Percentiles rank a stretch among this genome's conserved stretches.
Evolutionary conservation across 2,888 invertebrate species (phyloP).

Genomic region (Theristus sp.): DNA sequence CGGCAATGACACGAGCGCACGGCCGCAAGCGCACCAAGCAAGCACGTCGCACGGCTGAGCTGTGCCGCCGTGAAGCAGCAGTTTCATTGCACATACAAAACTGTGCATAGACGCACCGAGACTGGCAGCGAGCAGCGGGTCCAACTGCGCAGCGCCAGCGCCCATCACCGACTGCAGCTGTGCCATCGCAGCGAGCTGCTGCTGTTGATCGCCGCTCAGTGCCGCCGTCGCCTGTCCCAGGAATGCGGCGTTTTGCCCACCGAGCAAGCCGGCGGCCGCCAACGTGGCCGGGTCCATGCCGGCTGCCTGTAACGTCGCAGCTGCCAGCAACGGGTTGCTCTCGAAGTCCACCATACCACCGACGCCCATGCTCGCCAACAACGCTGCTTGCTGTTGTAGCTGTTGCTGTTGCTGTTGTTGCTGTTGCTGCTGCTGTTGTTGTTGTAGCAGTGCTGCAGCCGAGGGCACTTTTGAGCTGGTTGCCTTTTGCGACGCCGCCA

Average conservation of each 20-base stretch:
- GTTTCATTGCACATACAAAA: no score
- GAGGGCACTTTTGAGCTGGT: no score
- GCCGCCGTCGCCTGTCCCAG: neutral
- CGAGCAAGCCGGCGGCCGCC: neutral
- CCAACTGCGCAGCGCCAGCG: neutral
- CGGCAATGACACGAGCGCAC: no score
- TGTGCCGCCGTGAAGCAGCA: neutral
- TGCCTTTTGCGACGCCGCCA: no score
- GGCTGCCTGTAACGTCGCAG: neutral
- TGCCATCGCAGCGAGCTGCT: slow-evolving; percentile 7
- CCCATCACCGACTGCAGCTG: slow-evolving; percentile 8
- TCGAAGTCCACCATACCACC: no score
- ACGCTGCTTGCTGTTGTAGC: neutral
- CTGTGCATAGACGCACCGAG: neutral
- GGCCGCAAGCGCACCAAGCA: no score
- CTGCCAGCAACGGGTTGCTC: neutral
- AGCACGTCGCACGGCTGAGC: no score
- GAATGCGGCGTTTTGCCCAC: neutral
- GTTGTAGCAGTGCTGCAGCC: neutral
- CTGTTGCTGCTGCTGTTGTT: neutral
- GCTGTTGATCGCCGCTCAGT: neutral
- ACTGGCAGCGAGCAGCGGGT: neutral
- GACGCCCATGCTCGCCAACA: no score
- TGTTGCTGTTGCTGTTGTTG: neutral
- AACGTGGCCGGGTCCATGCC: neutral